A percentile compares a stretch with the other conserved stretches of the same genome.
Conservation (phyloP, 2,797 vertebrate species). For the Pseudochromis fuscus region DNA sequence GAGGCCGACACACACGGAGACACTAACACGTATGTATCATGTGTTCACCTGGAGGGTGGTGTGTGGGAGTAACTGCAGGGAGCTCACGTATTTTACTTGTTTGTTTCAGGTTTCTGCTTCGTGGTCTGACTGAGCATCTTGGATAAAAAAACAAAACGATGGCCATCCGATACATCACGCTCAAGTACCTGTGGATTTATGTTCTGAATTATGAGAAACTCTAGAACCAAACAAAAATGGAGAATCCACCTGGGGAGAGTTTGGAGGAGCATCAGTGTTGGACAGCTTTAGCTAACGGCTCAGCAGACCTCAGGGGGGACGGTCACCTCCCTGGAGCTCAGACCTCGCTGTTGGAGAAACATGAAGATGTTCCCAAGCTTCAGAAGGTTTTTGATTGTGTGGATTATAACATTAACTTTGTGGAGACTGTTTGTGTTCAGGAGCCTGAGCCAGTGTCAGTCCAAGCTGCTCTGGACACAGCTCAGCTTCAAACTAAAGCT, state of each 20-base stretch:
- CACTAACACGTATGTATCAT: slow-evolving; percentile 32
- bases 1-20: slow-evolving; percentile 13
- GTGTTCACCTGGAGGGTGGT: too few relatives aligned
- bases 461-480: slow-evolving; percentile 11
- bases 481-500: slow-evolving; percentile 30
- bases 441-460: slow-evolving; percentile 26
- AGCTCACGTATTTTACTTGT: slow-evolving; percentile 49
- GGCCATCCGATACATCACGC: slow-evolving; percentile 66
- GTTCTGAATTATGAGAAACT: slow-evolving; percentile 77
- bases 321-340: slow-evolving; percentile 27
- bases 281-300: slow-evolving; percentile 50
- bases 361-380: slow-evolving; percentile 5
- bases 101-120: slow-evolving; percentile 63
- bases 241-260: slow-evolving; percentile 71
- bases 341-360: slow-evolving; percentile 21
- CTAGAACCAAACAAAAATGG: slow-evolving; percentile 82
- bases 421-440: slow-evolving; percentile 4
- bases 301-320: slow-evolving; percentile 33
- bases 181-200: slow-evolving; percentile 79
- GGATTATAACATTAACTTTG: not conserved
- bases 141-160: slow-evolving; percentile 61
- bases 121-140: slow-evolving; percentile 42
- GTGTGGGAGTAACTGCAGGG: too few relatives aligned
- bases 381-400: slow-evolving; percentile 21
- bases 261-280: slow-evolving; percentile 66